These are phyloP conservation scores for Elymnias hypermnestra DNA, from an alignment of 1,140 invertebrate genomes.

Conservation along the genomic window DNA sequence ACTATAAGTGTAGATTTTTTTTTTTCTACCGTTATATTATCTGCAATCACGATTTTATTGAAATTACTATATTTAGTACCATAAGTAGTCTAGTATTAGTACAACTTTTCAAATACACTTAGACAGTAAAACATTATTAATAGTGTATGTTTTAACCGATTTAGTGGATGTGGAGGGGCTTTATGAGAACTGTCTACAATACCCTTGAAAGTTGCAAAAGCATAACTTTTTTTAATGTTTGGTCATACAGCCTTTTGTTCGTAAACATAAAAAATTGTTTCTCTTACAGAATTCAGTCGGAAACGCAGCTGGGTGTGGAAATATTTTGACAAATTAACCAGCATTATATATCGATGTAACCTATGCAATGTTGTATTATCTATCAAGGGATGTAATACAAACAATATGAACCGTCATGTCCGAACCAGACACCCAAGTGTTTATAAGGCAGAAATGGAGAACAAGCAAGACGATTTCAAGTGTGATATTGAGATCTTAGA, in stretches of 20 bases:
- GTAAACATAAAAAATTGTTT: not conserved
- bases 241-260: not conserved
- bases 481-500: slow-evolving; percentile 1
- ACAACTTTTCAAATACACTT: no score
- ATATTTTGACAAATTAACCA: slow-evolving; percentile 55
- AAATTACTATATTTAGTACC: no score
- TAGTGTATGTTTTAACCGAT: no score
- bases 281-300: slow-evolving; percentile 26
- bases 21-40: no score
- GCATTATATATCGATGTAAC: slow-evolving; percentile 54
- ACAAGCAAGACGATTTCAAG: slow-evolving; percentile 25
- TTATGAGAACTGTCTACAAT: no score
- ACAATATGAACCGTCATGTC: slow-evolving; percentile 67
- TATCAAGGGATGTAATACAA: slow-evolving; percentile 63
- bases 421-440: slow-evolving; percentile 43
- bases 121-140: no score
- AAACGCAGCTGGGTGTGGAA: slow-evolving; percentile 68
- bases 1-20: no score
- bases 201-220: no score
- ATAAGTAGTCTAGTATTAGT: no score
- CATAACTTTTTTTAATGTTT: no score
- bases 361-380: slow-evolving; percentile 57
- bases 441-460: slow-evolving; percentile 33
- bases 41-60: no score
- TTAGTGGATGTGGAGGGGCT: no score